phyloP scores from a whole-genome alignment of 2,113 vertebrate species.

The Nymphicus hollandicus region DNA sequence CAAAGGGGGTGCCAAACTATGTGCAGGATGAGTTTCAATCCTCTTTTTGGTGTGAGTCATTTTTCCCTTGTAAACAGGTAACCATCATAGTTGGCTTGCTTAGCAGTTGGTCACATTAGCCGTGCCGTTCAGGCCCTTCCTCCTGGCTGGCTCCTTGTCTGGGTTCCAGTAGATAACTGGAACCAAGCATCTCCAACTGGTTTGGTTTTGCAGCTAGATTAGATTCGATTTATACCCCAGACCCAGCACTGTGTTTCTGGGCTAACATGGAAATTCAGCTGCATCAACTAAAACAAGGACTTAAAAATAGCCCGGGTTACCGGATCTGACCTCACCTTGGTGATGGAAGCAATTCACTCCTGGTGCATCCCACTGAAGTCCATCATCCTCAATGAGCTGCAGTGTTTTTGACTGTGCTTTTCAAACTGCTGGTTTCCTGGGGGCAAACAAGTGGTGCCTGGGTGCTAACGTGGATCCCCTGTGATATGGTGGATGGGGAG shows the following conservation, averaged over 20 bases:
- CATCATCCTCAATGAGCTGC: background rate
- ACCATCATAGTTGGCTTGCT: background rate
- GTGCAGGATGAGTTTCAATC: background rate
- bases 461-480: background rate
- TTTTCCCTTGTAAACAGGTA: background rate
- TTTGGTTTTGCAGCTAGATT: background rate
- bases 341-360: no score
- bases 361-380: background rate
- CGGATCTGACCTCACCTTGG: background rate
- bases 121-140: rapidly evolving
- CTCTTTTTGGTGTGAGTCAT: background rate
- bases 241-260: background rate
- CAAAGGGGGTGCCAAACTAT: background rate
- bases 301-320: background rate
- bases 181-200: background rate
- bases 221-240: background rate
- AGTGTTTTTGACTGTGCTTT: background rate
- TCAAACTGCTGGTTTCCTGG: background rate
- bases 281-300: background rate
- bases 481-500: background rate
- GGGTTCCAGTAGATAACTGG: background rate
- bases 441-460: background rate
- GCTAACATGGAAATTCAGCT: background rate
- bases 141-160: background rate
- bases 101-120: rapidly evolving